A percentile compares a stretch with the other conserved stretches of the same genome.
These are phyloP conservation scores for Sebastes oblongus DNA, from an alignment of 2,797 vertebrate genomes.

Conservation along the genomic window DNA sequence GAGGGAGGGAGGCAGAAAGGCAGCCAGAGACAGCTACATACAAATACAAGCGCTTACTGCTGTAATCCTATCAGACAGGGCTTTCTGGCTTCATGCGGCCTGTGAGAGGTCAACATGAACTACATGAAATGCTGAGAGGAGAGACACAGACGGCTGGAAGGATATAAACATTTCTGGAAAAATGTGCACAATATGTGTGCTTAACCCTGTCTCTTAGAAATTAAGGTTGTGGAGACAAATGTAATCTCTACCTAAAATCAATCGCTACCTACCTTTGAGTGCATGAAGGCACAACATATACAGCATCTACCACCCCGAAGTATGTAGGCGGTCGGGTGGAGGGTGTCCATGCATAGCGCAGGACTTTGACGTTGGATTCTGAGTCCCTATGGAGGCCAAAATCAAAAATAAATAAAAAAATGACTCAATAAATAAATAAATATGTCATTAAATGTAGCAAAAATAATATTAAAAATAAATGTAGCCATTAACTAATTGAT, in stretches of 20 bases:
- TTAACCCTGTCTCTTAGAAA: not conserved
- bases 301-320: not conserved
- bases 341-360: too few species aligned
- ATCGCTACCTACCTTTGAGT: not conserved
- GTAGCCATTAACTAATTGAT: too few species aligned
- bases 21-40: slow-evolving; percentile 28
- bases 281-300: not conserved
- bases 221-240: not conserved
- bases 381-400: too few species aligned
- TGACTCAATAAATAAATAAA: too few species aligned
- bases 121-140: not conserved
- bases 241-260: not conserved
- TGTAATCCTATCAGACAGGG: slow-evolving; percentile 67
- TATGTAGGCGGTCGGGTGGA: not conserved
- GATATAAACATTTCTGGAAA: not conserved
- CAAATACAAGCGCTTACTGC: slow-evolving; percentile 47
- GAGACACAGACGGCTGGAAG: not conserved
- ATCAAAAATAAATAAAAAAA: too few species aligned
- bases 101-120: slow-evolving; percentile 44
- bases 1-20: not conserved
- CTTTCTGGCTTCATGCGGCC: slow-evolving; percentile 23
- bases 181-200: not conserved
- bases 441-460: too few species aligned
- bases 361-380: too few species aligned
- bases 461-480: too few species aligned